Evolutionary conservation across 1,140 invertebrate genomes (phyloP), one percentile per base, ranked within the genome.

Genomic region (Bombus superbus): DNA sequence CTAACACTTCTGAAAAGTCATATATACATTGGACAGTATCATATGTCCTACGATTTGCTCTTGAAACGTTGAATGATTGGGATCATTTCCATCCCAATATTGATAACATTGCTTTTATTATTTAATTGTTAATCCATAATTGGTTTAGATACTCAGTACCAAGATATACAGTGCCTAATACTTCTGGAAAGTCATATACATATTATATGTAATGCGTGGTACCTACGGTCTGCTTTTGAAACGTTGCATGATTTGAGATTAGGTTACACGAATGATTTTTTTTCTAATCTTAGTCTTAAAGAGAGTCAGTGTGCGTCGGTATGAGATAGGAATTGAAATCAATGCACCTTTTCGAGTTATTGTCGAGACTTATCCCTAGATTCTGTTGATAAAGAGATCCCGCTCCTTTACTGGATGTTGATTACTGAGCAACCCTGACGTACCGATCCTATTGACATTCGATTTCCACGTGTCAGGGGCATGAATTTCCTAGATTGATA

Each of bases 41-140:
- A 44, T 8, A 44, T 53, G 32, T 35, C 47, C 22, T 53, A 71
- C 40, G 28, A 35, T 77, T 38, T 44, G 28, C 64, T 40, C 38
- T 68, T 22, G 47, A 53, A 53, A 22, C 47, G 18, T 53, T 53
- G 47, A 53, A 5, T 62, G 83, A 85, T 85, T 68, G 83, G 57
- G 68, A 85, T 85, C 83, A 64, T 85, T 85, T 64, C 68, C 68
- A 77, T 85, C 40, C 64, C 77, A 57, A 47, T 15, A 38, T 32
- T 42, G 77, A 85, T 85, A 85, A 80, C 35, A 42, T 44, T 62
- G 28, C 57, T 68, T 72, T 62, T 80, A 71, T 85, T 85, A 72
- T 85, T 85, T 80, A 72, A 85, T 85, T 85, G 76, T 73, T 80
- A 80, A 85, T 64, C 68, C 13, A 69, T 59, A 40, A 44, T 40